These are phyloP conservation scores for Bombus waltoni DNA, from an alignment of 1,140 invertebrate genomes.

Conservation along the genomic window DNA sequence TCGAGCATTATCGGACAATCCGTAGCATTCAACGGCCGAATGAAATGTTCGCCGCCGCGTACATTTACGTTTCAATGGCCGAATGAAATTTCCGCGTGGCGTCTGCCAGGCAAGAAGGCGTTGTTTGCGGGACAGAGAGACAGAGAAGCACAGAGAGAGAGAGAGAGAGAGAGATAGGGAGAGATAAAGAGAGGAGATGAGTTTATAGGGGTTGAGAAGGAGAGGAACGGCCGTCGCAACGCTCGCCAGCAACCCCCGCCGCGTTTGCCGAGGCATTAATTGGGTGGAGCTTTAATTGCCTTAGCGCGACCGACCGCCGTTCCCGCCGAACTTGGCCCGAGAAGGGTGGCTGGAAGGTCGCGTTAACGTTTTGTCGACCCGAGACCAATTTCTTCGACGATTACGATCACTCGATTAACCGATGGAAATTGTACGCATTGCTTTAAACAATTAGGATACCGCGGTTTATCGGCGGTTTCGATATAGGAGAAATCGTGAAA, in stretches of 20 bases:
- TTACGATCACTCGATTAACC: slow-evolving; percentile 41
- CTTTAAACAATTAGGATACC: not conserved
- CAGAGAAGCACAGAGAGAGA: not conserved
- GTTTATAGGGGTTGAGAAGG: not conserved
- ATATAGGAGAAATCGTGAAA: not conserved
- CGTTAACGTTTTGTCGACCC: slow-evolving; percentile 24
- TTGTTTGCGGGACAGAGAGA: slow-evolving; percentile 51
- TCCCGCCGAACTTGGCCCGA: slow-evolving; percentile 35
- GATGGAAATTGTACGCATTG: slow-evolving; percentile 6
- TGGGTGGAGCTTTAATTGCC: slow-evolving; percentile 79
- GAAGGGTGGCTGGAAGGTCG: slow-evolving; percentile 34
- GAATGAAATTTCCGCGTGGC: slow-evolving; percentile 42
- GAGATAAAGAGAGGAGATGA: not conserved
- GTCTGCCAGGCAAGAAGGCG: slow-evolving; percentile 46
- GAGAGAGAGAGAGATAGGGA: not conserved
- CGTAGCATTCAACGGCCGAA: slow-evolving; percentile 27
- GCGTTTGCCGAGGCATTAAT: slow-evolving; percentile 74
- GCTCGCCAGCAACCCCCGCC: slow-evolving; percentile 51
- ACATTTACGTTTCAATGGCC: slow-evolving; percentile 50
- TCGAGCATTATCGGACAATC: slow-evolving; percentile 46
- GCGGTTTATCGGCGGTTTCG: not conserved
- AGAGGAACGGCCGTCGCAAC: slow-evolving; percentile 59
- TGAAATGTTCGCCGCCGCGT: slow-evolving; percentile 18
- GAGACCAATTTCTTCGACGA: slow-evolving; percentile 37
- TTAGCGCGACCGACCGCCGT: slow-evolving; percentile 68